Percentiles rank a stretch among this genome's conserved stretches.
phyloP scores from a whole-genome alignment of 2,888 invertebrate genomes.

The Hirtodrosophila duncani region DNA sequence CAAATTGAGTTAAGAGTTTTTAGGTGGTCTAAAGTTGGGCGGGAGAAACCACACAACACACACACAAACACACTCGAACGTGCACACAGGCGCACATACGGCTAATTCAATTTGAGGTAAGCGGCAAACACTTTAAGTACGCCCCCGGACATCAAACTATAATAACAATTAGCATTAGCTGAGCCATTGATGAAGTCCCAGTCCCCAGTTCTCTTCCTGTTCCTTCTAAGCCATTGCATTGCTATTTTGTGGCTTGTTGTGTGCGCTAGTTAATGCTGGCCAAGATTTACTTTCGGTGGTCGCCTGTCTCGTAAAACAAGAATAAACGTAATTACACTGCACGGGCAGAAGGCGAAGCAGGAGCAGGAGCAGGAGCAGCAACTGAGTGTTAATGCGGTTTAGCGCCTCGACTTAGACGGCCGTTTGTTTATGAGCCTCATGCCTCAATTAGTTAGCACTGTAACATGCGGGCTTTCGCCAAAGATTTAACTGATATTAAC shows the following conservation, averaged over 20 bases:
- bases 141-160: conserved; percentile 30
- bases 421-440: conserved; percentile 36
- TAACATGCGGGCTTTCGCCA: conserved; percentile 32
- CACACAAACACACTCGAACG: neutral
- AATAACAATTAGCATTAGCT: conserved; percentile 67
- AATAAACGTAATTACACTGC: conserved; percentile 57
- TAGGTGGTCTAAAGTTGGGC: conserved; percentile 40
- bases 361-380: conserved; percentile 14
- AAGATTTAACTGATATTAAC: conserved; percentile 56
- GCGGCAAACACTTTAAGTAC: conserved; percentile 44
- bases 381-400: conserved; percentile 43
- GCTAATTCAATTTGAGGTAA: conserved; percentile 60
- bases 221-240: conserved; percentile 8
- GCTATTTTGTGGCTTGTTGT: too few relatives aligned
- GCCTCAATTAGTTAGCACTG: conserved; percentile 11
- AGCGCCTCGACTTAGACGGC: conserved; percentile 10
- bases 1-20: conserved; percentile 59
- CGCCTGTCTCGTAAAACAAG: conserved; percentile 40
- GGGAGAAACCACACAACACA: too few relatives aligned
- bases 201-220: conserved; percentile 3
- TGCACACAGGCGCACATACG: conserved; percentile 31
- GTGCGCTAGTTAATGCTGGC: conserved; percentile 33
- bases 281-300: conserved; percentile 25
- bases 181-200: conserved; percentile 34
- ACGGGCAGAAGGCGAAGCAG: conserved; percentile 4